Evolutionary conservation across 2,888 invertebrate species (phyloP), one percentile per base, ranked within the genome.

Genomic region (Thymelicus acteon): DNA sequence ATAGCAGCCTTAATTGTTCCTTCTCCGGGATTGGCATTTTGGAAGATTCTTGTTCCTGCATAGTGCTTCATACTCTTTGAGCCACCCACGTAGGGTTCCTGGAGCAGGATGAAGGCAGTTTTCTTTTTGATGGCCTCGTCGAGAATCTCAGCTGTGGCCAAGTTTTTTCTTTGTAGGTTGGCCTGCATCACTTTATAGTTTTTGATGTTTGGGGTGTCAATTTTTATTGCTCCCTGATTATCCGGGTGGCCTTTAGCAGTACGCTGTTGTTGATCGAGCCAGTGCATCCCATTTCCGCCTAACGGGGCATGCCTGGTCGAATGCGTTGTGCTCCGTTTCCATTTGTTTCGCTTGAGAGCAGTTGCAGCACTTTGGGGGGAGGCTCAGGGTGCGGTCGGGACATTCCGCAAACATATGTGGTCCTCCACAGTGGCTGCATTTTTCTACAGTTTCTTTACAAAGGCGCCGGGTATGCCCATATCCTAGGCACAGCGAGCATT

Each of bases 1-100:
- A 73, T 62, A 13, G 73, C 73, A 4, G 72, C 72, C 39, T 73
- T 73, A 10, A 73, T 3, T 7, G 64, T 63, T 3, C 67, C 67
- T 1, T 40, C 40, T 7, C 40, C 40, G 7, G 40, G 40, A 2
- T 40, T 40, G 1, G 40, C 8, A 8, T 2, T 40, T 6, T 40
- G 40, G 40, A 7, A 40, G 40, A 40, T 40, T 8, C 40, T 40
- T 0, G 8, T 2, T 8, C 40, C 40, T 2, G 40, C 40, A 2
- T 40, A 40, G 7, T 7, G 5, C 7, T 7, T 40, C 40, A 40
- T 40, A 40, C 8, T 1, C 7, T 40, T 40, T 40, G 40, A 8
- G 40, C 40, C 40, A 40, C 40, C 40, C 40, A 40, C 40, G 40
- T 40, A 40, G 40, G 40, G 40, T 40, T 40, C 40, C 40, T 40